Evolutionary conservation across 2,797 vertebrate species (phyloP).

Genomic region (Megaceryle alcyon): DNA sequence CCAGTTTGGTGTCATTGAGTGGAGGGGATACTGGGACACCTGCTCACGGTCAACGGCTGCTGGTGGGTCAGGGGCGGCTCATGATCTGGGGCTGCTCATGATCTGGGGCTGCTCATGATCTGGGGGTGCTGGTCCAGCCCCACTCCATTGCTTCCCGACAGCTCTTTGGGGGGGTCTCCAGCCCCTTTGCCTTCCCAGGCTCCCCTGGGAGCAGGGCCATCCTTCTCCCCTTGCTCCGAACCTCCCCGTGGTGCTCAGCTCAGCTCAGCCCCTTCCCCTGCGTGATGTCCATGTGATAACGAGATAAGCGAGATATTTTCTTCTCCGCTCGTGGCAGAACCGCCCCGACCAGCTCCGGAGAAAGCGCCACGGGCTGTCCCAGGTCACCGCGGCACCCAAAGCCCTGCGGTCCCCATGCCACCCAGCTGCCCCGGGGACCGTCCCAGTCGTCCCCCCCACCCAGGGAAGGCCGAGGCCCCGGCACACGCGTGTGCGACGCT

Average conservation of each 20-base stretch:
- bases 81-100: background rate
- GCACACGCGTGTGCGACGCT: background rate
- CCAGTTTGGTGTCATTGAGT: background rate
- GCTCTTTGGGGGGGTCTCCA: background rate
- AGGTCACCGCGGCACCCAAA: too few species aligned
- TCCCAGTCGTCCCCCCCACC: background rate
- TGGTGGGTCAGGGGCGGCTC: background rate
- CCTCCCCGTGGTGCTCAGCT: background rate
- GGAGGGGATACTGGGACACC: background rate
- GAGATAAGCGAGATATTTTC: background rate
- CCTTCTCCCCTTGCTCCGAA: background rate
- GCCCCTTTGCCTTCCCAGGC: background rate
- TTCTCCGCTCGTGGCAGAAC: fast-evolving
- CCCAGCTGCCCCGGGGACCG: background rate
- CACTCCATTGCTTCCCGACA: fast-evolving
- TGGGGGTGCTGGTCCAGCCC: background rate
- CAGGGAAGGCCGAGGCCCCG: background rate
- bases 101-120: background rate
- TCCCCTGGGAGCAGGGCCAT: background rate
- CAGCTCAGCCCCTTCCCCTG: background rate
- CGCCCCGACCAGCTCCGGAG: background rate
- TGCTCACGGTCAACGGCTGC: background rate
- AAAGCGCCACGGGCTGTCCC: background rate
- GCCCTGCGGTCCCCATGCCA: background rate
- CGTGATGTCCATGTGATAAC: too few species aligned